Percentiles rank a stretch among this genome's conserved stretches.
These are phyloP conservation scores for Vannuccia rotundouncinata DNA, from an alignment of 2,888 invertebrate species.

Conservation along the genomic window DNA sequence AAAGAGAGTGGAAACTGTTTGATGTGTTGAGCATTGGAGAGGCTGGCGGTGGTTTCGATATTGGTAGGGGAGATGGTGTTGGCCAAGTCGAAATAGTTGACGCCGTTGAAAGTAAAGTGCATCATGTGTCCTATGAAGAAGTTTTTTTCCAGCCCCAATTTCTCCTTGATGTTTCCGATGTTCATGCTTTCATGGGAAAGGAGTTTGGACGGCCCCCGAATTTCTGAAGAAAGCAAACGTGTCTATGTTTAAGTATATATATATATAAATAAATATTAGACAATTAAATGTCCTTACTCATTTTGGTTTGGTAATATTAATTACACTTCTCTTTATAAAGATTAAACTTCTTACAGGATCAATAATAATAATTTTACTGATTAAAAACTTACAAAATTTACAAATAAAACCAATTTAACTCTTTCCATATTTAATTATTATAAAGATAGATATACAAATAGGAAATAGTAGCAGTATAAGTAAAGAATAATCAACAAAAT, in stretches of 20 bases:
- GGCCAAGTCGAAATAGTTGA: slow-evolving; percentile 25
- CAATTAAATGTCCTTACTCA: too few relatives aligned
- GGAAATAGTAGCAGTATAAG: not conserved
- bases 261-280: not conserved
- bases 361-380: not conserved
- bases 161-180: not conserved
- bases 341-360: too few relatives aligned
- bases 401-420: not conserved
- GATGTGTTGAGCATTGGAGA: not conserved
- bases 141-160: not conserved
- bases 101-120: slow-evolving; percentile 29
- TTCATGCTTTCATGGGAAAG: slow-evolving; percentile 4
- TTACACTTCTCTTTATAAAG: not conserved
- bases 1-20: slow-evolving; percentile 24
- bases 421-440: not conserved
- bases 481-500: not conserved
- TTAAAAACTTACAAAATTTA: not conserved
- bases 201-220: not conserved
- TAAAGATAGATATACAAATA: not conserved
- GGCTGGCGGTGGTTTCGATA: slow-evolving; percentile 13
- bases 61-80: slow-evolving; percentile 9
- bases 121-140: slow-evolving; percentile 34
- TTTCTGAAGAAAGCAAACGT: not conserved
- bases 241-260: not conserved
- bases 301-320: not conserved